Conservation (phyloP, 2,113 vertebrate species). For the Noctilio leporinus region DNA sequence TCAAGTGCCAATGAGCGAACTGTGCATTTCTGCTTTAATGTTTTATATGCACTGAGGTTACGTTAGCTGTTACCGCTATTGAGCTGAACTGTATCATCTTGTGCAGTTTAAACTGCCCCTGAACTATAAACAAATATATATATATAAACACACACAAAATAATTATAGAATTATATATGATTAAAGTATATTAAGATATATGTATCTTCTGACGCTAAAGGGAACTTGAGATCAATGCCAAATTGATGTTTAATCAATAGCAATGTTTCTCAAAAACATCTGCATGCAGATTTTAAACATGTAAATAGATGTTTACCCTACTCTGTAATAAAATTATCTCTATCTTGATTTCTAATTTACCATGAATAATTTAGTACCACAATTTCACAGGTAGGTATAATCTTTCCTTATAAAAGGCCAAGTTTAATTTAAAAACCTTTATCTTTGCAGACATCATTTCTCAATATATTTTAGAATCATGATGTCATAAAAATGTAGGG, state of each 20-base stretch:
- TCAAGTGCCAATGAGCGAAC: not conserved
- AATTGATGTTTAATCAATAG: constrained; percentile 25
- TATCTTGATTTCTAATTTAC: not conserved
- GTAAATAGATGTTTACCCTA: not conserved
- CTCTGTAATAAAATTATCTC: constrained; percentile 12
- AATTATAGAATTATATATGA: no score
- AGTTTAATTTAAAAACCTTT: constrained; percentile 17
- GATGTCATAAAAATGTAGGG: not conserved
- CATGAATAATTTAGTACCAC: constrained; percentile 2
- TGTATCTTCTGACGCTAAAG: not conserved
- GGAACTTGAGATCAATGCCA: not conserved
- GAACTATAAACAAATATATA: not conserved
- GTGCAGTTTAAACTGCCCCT: not conserved
- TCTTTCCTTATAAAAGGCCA: constrained; percentile 1
- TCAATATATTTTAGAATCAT: constrained; percentile 13
- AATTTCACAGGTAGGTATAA: constrained; percentile 10
- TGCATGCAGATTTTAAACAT: constrained; percentile 6
- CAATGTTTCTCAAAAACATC: constrained; percentile 34
- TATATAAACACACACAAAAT: no score
- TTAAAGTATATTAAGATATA: no score
- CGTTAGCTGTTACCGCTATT: not conserved
- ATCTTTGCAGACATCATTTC: not conserved
- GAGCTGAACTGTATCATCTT: not conserved
- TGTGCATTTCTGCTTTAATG: not conserved
- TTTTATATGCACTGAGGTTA: not conserved